A percentile compares a stretch with the other conserved stretches of the same genome.
phyloP scores from a whole-genome alignment of 92 coral and sea anemone species.

The Epizoanthus scotinus region DNA sequence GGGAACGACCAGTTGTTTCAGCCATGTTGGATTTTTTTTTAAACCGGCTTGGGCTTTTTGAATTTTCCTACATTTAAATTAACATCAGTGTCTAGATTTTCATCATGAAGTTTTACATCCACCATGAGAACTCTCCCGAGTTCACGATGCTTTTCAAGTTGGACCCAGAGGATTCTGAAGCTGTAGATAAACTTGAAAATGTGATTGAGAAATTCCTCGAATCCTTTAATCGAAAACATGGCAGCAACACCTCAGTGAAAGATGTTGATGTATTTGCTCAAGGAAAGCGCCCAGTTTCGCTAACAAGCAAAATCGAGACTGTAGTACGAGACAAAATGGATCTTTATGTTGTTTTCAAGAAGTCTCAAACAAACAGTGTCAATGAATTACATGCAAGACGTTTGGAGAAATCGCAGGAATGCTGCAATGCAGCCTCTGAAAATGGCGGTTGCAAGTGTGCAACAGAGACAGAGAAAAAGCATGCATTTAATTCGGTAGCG shows the following conservation, averaged over 20 bases:
- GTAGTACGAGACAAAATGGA: conserved; percentile 52
- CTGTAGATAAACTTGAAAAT: conserved; percentile 34
- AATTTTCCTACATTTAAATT: not conserved
- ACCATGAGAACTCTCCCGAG: conserved; percentile 52
- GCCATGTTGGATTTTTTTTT: conserved; percentile 13
- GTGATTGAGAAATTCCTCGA: conserved; percentile 34
- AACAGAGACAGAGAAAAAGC: not conserved
- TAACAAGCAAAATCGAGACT: conserved; percentile 20
- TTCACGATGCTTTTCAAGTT: conserved; percentile 53
- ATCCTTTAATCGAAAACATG: conserved; percentile 38
- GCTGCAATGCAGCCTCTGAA: not conserved
- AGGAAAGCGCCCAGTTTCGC: conserved; percentile 20
- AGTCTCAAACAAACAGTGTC: not conserved
- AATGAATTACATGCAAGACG: conserved; percentile 1
- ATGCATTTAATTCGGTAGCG: not conserved
- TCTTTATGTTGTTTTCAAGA: conserved; percentile 41
- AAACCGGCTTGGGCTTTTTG: not conserved
- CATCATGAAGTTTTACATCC: conserved; percentile 56
- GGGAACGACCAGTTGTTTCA: not conserved
- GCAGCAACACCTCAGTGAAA: conserved; percentile 12
- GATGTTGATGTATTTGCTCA: conserved; percentile 30
- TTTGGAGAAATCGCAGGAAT: not conserved
- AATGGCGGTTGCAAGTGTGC: conserved; percentile 8
- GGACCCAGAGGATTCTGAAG: conserved; percentile 21
- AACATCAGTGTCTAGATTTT: not conserved